Evolutionary conservation across 2,113 vertebrate genomes (phyloP).

Genomic region (Ciconia stormi): DNA sequence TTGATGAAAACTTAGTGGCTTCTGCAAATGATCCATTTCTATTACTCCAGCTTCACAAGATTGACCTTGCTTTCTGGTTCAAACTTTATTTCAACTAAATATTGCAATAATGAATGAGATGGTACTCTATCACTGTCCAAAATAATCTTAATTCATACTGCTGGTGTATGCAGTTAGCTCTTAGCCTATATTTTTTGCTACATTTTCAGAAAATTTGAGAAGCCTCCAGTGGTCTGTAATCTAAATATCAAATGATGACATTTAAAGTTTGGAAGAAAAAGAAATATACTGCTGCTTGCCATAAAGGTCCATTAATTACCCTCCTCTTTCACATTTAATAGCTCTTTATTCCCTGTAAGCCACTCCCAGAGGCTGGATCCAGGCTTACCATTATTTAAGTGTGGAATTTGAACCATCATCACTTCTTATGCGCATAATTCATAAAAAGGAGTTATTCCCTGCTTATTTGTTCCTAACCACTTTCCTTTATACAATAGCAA

Average conservation of each 20-base stretch:
- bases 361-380: not conserved
- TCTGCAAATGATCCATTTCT: not conserved
- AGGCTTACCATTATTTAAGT: not conserved
- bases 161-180: not conserved
- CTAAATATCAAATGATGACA: not conserved
- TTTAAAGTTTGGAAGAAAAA: slow-evolving; percentile 6
- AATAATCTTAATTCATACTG: not conserved
- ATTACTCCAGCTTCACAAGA: not conserved
- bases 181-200: not conserved
- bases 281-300: not conserved
- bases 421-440: not conserved
- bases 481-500: not conserved
- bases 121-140: not conserved
- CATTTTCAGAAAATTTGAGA: slow-evolving; percentile 4
- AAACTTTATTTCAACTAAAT: not conserved
- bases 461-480: not conserved
- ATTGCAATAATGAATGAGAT: not conserved
- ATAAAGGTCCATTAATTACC: not conserved
- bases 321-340: not conserved
- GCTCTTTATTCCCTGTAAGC: not conserved
- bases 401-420: not conserved
- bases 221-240: not conserved
- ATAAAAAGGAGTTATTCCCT: not conserved
- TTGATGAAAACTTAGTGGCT: not conserved
- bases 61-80: not conserved